Percentiles rank a stretch among this genome's conserved stretches.
These are phyloP conservation scores for Euzophera pinguis DNA, from an alignment of 2,888 invertebrate species.

Conservation along the genomic window DNA sequence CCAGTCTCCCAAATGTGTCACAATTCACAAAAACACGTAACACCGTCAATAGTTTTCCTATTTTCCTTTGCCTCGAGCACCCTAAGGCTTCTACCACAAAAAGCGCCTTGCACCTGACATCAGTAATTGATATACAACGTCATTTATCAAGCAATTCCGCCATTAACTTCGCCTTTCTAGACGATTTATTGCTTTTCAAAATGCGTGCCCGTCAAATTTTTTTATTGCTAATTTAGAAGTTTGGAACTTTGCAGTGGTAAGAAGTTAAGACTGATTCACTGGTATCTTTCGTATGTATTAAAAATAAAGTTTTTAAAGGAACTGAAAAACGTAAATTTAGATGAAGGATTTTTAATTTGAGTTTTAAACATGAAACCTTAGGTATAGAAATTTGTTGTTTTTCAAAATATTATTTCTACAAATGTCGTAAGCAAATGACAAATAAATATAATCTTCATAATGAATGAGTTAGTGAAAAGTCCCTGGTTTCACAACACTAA, in stretches of 20 bases:
- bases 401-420: too few species aligned
- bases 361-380: too few species aligned
- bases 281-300: not conserved
- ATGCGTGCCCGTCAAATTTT: conserved; percentile 8
- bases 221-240: conserved; percentile 6
- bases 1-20: not conserved
- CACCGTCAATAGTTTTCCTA: conserved; percentile 35
- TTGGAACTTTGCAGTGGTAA: not conserved
- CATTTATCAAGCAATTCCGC: conserved; percentile 64
- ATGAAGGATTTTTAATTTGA: too few species aligned
- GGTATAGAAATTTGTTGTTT: too few species aligned
- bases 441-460: too few species aligned
- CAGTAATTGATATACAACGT: conserved; percentile 67
- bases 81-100: conserved; percentile 43
- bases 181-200: conserved; percentile 12
- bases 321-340: too few species aligned
- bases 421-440: too few species aligned
- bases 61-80: conserved; percentile 35
- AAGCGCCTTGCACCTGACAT: conserved; percentile 67
- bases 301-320: too few species aligned
- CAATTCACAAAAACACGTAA: not conserved
- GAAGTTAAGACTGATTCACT: not conserved
- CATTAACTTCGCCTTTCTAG: conserved; percentile 31
- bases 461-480: too few species aligned
- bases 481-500: too few species aligned